These are phyloP conservation scores for Mus spretus DNA, from an alignment of 2,797 vertebrate species.

Conservation along the genomic window DNA sequence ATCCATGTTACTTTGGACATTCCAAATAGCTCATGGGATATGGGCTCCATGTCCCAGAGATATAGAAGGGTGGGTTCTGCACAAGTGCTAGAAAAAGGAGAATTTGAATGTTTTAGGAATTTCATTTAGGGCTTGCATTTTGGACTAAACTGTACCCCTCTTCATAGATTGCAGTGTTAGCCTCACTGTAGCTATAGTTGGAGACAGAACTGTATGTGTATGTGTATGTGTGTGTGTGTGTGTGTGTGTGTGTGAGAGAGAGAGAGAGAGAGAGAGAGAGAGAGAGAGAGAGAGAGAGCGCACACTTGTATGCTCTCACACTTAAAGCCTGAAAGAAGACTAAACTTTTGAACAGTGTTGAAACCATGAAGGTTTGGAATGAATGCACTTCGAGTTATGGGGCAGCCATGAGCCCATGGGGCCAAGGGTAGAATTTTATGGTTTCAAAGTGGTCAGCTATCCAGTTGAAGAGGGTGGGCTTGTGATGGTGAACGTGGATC, in stretches of 20 bases:
- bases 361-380: background rate
- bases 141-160: background rate
- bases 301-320: rapidly evolving
- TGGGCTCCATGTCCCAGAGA: background rate
- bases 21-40: background rate
- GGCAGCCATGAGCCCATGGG: background rate
- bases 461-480: background rate
- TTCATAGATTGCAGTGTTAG: background rate
- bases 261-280: too few relatives aligned
- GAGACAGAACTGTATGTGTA: background rate
- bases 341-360: background rate
- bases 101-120: background rate
- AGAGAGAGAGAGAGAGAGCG: too few relatives aligned
- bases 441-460: background rate
- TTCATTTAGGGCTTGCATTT: background rate
- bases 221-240: too few relatives aligned
- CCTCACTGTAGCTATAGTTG: background rate
- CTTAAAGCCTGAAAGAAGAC: background rate
- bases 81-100: background rate
- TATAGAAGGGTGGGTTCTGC: background rate
- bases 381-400: too few relatives aligned
- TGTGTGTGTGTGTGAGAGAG: too few relatives aligned
- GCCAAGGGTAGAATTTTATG: background rate
- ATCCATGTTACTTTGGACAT: background rate
- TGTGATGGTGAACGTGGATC: background rate